Evolutionary conservation across 2,888 invertebrate species (phyloP), one percentile per base, ranked within the genome.

Genomic region (Trissolcus japonicus): DNA sequence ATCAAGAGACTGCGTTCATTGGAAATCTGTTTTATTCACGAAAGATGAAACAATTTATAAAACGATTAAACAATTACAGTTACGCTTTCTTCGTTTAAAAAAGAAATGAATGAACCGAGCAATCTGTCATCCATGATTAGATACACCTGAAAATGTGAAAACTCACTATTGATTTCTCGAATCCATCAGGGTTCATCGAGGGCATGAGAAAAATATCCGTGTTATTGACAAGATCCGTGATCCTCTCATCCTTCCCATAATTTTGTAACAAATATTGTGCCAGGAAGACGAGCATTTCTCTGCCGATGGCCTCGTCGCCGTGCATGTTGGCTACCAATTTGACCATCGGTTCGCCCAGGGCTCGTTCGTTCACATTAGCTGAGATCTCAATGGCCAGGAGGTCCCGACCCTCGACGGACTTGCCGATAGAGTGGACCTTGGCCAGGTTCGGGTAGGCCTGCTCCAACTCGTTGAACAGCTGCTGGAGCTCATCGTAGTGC

Each of bases 311-410:
- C 89, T 98, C 98, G 86, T 98, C 98, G 2, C 98, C 98, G 87
- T 98, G 98, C 97, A 98, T 98, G 86, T 98, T 98, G 11, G 95
- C 98, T 73, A 98, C 95, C 90, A 95, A 96, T 87, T 98, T 98
- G 82, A 98, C 94, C 91, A 97, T 96, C 0, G 98, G 98, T 82
- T 95, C 93, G 14, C 92, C 90, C 86, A 92, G 88, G 89, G 92
- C 90, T 84, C 92, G 87, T 82, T 90, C 85, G 67, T 89, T 85
- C 40, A 94, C 94, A 89, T 95, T 94, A 82, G 93, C 92, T 60
- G 94, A 93, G 74, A 95, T 95, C 89, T 97, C 95, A 62, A 98
- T 85, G 6, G 94, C 96, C 91, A 95, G 92, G 69, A 99, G 89
- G 78, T 95, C 94, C 13, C 96, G 91, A 40, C 94, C 94, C 88